phyloP scores from a whole-genome alignment of 1,140 invertebrate genomes.

The Bursaphelenchus mucronatus region DNA sequence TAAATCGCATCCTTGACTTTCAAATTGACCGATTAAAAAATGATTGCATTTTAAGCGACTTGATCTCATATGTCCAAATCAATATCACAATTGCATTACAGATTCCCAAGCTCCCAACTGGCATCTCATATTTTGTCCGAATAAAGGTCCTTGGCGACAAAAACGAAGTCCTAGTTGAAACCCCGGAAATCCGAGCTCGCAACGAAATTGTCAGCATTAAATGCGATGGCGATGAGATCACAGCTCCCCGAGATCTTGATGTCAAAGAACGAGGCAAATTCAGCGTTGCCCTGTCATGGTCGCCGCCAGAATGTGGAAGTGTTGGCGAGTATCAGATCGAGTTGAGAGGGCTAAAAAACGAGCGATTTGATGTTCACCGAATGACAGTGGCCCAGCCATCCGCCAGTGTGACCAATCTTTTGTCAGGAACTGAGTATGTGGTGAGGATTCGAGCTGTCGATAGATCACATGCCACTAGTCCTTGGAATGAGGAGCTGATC shows the following conservation, averaged over 20 bases:
- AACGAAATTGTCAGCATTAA: constrained; percentile 61
- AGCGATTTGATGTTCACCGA: constrained; percentile 57
- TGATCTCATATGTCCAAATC: background rate
- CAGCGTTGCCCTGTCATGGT: constrained; percentile 57
- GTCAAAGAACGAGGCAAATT: constrained; percentile 52
- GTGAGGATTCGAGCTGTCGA: constrained; percentile 57
- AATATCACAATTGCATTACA: constrained; percentile 32
- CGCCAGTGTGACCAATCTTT: constrained; percentile 54
- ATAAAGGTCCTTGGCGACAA: constrained; percentile 59
- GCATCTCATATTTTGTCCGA: constrained; percentile 59
- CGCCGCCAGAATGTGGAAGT: constrained; percentile 54
- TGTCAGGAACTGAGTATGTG: constrained; percentile 57
- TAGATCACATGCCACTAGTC: constrained; percentile 44
- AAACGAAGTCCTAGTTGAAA: constrained; percentile 59
- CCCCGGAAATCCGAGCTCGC: constrained; percentile 57
- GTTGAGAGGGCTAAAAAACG: constrained; percentile 43
- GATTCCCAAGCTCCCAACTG: constrained; percentile 58
- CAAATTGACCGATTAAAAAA: no score
- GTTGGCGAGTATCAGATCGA: constrained; percentile 61
- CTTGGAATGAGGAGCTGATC: constrained; percentile 54
- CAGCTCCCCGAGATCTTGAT: constrained; percentile 55
- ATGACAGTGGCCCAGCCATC: constrained; percentile 59
- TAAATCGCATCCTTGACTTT: no score
- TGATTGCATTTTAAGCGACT: no score
- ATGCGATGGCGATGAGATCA: constrained; percentile 57